These are phyloP conservation scores for Torymus texanus DNA, from an alignment of 2,888 invertebrate genomes.

Conservation along the genomic window DNA sequence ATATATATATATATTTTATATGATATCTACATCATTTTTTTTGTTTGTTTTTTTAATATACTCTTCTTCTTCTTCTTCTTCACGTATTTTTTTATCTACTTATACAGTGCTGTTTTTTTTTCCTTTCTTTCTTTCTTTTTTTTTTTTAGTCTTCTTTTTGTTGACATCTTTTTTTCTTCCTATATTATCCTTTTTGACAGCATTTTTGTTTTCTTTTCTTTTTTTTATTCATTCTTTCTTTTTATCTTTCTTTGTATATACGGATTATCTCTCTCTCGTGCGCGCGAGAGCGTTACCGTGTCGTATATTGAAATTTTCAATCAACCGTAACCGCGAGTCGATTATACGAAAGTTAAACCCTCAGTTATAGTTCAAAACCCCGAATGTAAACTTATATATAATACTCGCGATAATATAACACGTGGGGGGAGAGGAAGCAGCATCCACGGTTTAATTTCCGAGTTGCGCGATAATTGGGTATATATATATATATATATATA, in stretches of 20 bases:
- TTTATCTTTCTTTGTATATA: conserved; percentile 5
- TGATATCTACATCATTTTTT: too few species aligned
- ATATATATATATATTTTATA: too few species aligned
- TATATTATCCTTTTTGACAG: neutral
- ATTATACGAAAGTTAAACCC: conserved; percentile 14
- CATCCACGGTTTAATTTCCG: too few species aligned
- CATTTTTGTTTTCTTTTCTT: neutral
- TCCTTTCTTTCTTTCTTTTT: too few species aligned
- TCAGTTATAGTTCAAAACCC: neutral
- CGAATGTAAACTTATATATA: neutral
- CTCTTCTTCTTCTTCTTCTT: neutral
- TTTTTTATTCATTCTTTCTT: neutral
- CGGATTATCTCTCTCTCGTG: neutral
- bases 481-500: too few species aligned
- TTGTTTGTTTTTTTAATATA: too few species aligned
- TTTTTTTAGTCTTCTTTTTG: too few species aligned
- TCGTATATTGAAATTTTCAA: conserved; percentile 10
- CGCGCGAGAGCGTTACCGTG: neutral
- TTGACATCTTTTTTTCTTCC: conserved; percentile 2
- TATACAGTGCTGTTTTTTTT: too few species aligned
- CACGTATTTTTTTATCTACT: too few species aligned
- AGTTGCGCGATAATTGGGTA: too few species aligned
- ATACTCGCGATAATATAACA: neutral
- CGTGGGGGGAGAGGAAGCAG: neutral
- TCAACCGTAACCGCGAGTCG: conserved; percentile 16